These are phyloP conservation scores for Siniperca undulata DNA, from an alignment of 2,797 vertebrate species.

Conservation along the genomic window DNA sequence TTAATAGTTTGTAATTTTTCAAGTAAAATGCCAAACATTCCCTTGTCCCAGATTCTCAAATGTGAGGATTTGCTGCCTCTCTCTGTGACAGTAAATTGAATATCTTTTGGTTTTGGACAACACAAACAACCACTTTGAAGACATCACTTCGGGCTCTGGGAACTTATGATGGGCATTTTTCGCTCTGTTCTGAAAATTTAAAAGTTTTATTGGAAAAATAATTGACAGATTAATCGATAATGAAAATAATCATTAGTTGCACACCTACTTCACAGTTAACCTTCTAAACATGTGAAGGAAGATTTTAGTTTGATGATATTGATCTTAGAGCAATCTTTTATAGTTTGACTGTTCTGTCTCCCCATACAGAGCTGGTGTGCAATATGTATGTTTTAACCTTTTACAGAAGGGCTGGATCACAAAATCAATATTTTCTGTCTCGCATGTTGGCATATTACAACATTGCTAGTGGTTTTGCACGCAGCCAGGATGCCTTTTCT, in stretches of 20 bases:
- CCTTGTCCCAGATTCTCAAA: background rate
- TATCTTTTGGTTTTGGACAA: background rate
- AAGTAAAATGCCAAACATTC: background rate
- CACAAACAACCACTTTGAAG: background rate
- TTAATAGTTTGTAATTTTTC: background rate
- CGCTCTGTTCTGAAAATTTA: background rate
- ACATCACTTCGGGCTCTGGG: background rate
- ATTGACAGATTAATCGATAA: background rate
- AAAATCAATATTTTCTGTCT: background rate
- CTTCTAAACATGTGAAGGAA: background rate
- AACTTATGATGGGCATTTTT: background rate
- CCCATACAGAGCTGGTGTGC: background rate
- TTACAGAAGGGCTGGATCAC: background rate
- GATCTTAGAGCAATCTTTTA: background rate
- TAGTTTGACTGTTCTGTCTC: background rate
- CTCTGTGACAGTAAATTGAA: background rate
- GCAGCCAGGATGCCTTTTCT: background rate
- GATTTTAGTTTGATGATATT: background rate
- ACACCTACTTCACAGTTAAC: background rate
- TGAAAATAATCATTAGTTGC: background rate
- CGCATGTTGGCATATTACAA: background rate
- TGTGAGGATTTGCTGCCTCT: background rate
- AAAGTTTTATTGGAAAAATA: rapidly evolving
- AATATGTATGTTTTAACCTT: slow-evolving; percentile 10
- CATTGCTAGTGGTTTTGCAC: background rate